A percentile compares a stretch with the other conserved stretches of the same genome.
These are phyloP conservation scores for Parazoanthus swiftii DNA, from an alignment of 92 coral and sea anemone species.

Conservation along the genomic window DNA sequence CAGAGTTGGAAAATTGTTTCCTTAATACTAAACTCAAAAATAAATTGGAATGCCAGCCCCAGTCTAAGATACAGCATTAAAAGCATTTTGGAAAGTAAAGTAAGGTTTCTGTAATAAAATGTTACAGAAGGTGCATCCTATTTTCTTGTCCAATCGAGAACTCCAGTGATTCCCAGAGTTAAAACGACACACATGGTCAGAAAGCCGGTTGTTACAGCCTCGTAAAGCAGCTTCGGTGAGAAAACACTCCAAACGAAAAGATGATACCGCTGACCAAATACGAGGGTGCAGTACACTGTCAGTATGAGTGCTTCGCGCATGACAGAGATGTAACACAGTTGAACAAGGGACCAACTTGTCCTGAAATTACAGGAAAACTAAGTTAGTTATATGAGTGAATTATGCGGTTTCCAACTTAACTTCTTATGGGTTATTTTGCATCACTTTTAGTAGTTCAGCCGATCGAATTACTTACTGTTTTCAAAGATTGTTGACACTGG, in stretches of 20 bases:
- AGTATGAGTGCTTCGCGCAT: conserved; percentile 73
- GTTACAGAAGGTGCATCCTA: neutral
- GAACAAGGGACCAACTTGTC: conserved; percentile 56
- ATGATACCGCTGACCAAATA: conserved; percentile 93
- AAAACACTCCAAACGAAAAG: conserved; percentile 98
- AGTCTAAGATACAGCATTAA: too few relatives aligned
- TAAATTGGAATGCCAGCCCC: too few relatives aligned
- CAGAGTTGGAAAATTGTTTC: too few relatives aligned
- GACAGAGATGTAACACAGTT: conserved; percentile 68
- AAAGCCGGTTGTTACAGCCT: conserved; percentile 60
- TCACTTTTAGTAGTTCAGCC: too few relatives aligned
- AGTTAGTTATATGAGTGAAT: neutral
- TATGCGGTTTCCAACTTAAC: too few relatives aligned
- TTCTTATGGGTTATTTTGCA: too few relatives aligned
- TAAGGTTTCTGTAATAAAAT: too few relatives aligned
- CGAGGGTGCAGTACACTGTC: conserved; percentile 80
- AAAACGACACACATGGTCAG: conserved; percentile 23
- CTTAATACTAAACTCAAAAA: too few relatives aligned
- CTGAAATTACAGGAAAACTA: conserved; percentile 23
- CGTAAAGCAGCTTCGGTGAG: conserved; percentile 94
- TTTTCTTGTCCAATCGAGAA: conserved; percentile 21
- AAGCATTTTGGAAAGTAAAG: too few relatives aligned
- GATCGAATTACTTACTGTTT: too few relatives aligned
- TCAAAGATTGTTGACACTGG: too few relatives aligned
- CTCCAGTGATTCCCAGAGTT: conserved; percentile 12